These are phyloP conservation scores for Calidris pugnax DNA, from an alignment of 2,113 vertebrate species.

Conservation along the genomic window DNA sequence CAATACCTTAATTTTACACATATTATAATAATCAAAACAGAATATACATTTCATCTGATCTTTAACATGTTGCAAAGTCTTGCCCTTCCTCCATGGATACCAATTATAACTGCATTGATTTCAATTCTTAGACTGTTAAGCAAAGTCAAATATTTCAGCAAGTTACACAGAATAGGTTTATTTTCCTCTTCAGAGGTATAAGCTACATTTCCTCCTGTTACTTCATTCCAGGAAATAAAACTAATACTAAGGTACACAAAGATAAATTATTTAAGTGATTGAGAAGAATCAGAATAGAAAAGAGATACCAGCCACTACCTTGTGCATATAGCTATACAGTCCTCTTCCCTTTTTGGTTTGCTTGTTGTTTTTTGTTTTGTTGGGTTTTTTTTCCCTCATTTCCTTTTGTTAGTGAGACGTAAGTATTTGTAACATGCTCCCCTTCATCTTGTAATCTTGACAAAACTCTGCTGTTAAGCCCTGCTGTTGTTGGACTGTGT, in stretches of 20 bases:
- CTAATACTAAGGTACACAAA: not conserved
- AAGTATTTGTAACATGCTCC: constrained; percentile 1
- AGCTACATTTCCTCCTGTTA: not conserved
- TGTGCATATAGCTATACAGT: not conserved
- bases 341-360: not conserved
- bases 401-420: constrained; percentile 17
- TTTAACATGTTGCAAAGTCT: not conserved
- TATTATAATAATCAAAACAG: not conserved
- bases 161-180: not conserved
- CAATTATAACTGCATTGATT: not conserved
- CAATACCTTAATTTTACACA: not conserved
- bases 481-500: constrained; percentile 31
- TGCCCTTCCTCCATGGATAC: not conserved
- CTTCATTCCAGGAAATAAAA: constrained; percentile 10
- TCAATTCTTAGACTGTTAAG: not conserved
- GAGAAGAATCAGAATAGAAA: not conserved
- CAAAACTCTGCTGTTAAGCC: constrained; percentile 52
- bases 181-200: not conserved
- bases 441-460: constrained; percentile 64
- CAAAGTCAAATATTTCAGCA: not conserved
- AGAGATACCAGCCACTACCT: constrained; percentile 50
- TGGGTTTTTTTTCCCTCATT: not conserved
- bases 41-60: not conserved
- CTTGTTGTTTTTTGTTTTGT: not conserved
- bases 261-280: not conserved